Percentiles rank a stretch among this genome's conserved stretches.
phyloP scores from a whole-genome alignment of 2,113 vertebrate genomes.

The Paradisaea rubra region DNA sequence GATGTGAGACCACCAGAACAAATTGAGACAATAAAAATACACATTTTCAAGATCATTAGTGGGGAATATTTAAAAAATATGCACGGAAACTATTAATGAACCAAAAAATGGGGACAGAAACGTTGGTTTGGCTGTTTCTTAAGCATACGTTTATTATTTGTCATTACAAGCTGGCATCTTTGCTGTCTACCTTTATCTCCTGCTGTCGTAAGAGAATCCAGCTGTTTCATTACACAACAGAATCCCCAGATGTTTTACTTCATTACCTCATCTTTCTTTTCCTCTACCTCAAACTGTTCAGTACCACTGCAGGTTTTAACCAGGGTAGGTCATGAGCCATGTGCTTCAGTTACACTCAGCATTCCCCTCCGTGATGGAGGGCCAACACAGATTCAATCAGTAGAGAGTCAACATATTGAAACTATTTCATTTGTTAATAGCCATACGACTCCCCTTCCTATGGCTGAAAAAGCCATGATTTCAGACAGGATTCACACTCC shows the following conservation, averaged over 20 bases:
- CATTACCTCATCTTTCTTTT: neutral
- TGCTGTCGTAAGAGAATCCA: neutral
- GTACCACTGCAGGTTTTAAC: neutral
- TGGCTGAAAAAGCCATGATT: slow-evolving; percentile 8
- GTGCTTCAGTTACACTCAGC: neutral
- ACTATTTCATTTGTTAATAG: slow-evolving; percentile 40
- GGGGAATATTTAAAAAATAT: neutral
- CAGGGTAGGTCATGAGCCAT: neutral
- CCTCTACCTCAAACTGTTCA: neutral
- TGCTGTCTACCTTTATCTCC: neutral
- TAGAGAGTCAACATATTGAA: slow-evolving; percentile 35
- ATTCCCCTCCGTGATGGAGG: neutral
- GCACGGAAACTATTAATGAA: neutral
- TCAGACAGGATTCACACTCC: slow-evolving; percentile 55
- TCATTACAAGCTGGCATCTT: neutral
- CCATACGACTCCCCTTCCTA: neutral
- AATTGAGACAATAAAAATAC: neutral
- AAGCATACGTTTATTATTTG: neutral
- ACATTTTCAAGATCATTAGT: neutral
- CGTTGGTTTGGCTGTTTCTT: neutral
- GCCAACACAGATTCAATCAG: slow-evolving; percentile 28
- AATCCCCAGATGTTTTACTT: neutral
- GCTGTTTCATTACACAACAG: neutral
- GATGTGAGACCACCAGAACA: neutral
- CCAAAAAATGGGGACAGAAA: neutral